phyloP scores from a whole-genome alignment of 2,113 vertebrate genomes.

The Penelope pileata region DNA sequence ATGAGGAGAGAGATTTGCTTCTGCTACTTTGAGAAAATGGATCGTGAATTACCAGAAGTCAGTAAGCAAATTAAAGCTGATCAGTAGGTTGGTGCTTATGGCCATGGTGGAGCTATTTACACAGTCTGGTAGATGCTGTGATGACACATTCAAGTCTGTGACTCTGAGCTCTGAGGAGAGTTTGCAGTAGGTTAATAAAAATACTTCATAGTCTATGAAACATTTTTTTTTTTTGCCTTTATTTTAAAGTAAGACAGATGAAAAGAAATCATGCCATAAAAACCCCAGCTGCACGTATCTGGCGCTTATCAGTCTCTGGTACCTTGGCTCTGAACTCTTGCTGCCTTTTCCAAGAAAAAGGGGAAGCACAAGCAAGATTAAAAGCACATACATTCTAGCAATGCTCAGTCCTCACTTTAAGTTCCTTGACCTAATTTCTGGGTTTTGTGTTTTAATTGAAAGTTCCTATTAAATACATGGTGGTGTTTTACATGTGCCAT shows the following conservation, averaged over 20 bases:
- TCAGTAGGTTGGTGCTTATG: neutral
- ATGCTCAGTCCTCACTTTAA: neutral
- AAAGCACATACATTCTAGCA: neutral
- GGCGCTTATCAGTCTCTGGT: neutral
- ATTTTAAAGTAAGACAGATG: neutral
- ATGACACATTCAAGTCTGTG: neutral
- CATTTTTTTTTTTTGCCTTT: neutral
- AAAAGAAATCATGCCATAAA: neutral
- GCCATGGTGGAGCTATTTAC: neutral
- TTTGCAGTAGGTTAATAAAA: neutral
- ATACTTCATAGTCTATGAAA: neutral
- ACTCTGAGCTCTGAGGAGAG: neutral
- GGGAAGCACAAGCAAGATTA: neutral
- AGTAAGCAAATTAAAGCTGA: neutral
- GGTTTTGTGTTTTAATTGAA: neutral
- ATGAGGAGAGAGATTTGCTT: neutral
- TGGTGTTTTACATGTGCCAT: accelerated
- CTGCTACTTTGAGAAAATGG: neutral
- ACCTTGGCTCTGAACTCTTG: neutral
- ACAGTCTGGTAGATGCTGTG: neutral
- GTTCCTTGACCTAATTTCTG: neutral
- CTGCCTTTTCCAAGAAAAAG: neutral
- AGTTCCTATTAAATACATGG: neutral
- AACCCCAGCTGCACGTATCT: neutral
- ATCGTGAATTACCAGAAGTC: neutral